These are phyloP conservation scores for Popillia japonica DNA, from an alignment of 1,140 invertebrate genomes.

Conservation along the genomic window DNA sequence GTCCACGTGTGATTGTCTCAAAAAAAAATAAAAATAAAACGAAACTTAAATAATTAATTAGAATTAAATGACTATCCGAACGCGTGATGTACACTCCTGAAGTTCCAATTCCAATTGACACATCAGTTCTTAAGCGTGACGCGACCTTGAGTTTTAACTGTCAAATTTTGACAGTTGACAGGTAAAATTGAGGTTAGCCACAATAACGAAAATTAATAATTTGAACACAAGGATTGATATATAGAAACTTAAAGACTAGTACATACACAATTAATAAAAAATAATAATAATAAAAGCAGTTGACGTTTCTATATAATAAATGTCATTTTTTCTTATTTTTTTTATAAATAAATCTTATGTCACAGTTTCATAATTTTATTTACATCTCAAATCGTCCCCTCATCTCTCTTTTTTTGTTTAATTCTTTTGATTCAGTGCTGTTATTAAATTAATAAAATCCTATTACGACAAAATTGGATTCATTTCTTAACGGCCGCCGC, in stretches of 20 bases:
- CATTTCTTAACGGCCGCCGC: not conserved
- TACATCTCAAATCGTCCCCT: not conserved
- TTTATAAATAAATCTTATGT: not conserved
- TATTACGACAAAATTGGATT: no score
- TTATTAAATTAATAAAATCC: no score
- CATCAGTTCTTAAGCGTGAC: no score
- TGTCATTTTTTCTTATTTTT: not conserved
- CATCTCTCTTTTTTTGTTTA: not conserved
- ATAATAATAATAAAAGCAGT: not conserved
- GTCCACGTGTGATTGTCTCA: not conserved
- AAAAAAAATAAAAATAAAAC: not conserved
- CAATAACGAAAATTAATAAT: not conserved
- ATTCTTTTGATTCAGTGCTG: not conserved
- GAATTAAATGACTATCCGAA: not conserved
- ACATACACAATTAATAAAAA: no score
- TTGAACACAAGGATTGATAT: not conserved
- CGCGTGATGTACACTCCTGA: not conserved
- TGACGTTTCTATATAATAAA: not conserved
- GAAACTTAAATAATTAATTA: not conserved
- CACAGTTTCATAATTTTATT: not conserved
- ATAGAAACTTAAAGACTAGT: slow-evolving; percentile 11
- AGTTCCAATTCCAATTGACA: not conserved
- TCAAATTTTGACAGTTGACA: no score
- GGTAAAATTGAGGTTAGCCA: not conserved
- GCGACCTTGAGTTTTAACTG: no score